A percentile compares a stretch with the other conserved stretches of the same genome.
phyloP scores from a whole-genome alignment of 2,888 invertebrate species.

The Choreutis nemorana region DNA sequence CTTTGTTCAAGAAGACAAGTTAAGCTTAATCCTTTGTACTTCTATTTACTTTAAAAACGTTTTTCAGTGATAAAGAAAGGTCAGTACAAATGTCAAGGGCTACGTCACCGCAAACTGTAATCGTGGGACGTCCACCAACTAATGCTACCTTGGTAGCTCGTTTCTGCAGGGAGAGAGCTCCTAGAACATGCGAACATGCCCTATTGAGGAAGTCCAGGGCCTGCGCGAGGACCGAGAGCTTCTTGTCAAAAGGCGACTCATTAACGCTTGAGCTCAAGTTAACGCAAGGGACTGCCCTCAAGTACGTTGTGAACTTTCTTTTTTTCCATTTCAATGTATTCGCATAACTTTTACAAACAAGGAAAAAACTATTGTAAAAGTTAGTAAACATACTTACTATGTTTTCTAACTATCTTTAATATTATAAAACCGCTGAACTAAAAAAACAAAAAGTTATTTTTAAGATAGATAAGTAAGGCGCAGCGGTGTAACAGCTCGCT shows the following conservation, averaged over 20 bases:
- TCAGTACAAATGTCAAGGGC: conserved; percentile 58
- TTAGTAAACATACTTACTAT: too few species aligned
- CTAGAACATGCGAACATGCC: conserved; percentile 84
- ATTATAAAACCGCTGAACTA: too few species aligned
- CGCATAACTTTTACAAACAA: too few species aligned
- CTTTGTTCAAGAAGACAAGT: too few species aligned
- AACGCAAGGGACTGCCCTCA: conserved; percentile 84
- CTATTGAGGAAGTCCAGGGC: conserved; percentile 74
- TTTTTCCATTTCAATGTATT: not conserved
- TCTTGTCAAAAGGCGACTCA: conserved; percentile 81
- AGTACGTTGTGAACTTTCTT: conserved; percentile 58
- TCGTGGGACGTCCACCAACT: conserved; percentile 66
- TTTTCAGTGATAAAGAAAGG: conserved; percentile 53
- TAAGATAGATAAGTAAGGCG: too few species aligned
- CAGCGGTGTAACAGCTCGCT: too few species aligned
- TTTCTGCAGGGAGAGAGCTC: conserved; percentile 83
- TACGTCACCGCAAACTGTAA: conserved; percentile 53
- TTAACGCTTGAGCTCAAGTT: conserved; percentile 81
- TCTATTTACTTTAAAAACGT: too few species aligned
- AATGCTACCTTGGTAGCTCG: conserved; percentile 83
- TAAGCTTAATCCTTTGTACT: too few species aligned
- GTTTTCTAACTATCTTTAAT: too few species aligned
- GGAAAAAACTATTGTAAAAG: too few species aligned
- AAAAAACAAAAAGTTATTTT: too few species aligned
- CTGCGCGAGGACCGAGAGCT: conserved; percentile 83